Conservation (phyloP, 2,797 vertebrate genomes). For the Etheostoma nigrum region DNA sequence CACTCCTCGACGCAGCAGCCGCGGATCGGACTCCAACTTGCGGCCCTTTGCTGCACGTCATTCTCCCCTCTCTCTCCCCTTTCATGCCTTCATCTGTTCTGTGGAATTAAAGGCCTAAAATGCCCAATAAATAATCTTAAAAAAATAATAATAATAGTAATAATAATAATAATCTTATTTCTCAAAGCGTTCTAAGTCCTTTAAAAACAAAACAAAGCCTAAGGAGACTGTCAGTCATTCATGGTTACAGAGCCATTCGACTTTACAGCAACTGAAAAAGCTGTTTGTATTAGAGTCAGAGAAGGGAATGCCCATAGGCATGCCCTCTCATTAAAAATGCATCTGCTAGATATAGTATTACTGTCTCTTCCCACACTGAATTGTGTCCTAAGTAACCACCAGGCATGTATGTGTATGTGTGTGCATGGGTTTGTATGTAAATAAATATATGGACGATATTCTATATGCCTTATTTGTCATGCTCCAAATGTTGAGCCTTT, state of each 20-base stretch:
- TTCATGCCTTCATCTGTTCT: no score
- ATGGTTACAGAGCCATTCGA: slow-evolving; percentile 29
- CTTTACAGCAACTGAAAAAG: slow-evolving; percentile 38
- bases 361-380: slow-evolving; percentile 42
- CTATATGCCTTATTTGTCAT: slow-evolving; percentile 9
- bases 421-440: slow-evolving; percentile 17
- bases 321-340: slow-evolving; percentile 80
- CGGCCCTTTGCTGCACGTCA: no score
- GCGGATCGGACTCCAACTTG: no score
- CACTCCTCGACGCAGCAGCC: no score
- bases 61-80: no score
- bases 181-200: slow-evolving; percentile 23
- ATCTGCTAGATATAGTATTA: slow-evolving; percentile 78
- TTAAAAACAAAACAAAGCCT: slow-evolving; percentile 31
- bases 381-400: slow-evolving; percentile 23
- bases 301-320: slow-evolving; percentile 51
- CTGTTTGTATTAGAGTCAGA: slow-evolving; percentile 45
- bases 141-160: no score
- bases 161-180: background rate
- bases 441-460: slow-evolving; percentile 21
- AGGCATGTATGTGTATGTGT: background rate
- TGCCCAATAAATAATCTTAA: no score
- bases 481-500: slow-evolving; percentile 4
- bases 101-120: no score
- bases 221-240: slow-evolving; percentile 29